These are phyloP conservation scores for Eumaeus atala DNA, from an alignment of 1,140 invertebrate genomes.

Conservation along the genomic window DNA sequence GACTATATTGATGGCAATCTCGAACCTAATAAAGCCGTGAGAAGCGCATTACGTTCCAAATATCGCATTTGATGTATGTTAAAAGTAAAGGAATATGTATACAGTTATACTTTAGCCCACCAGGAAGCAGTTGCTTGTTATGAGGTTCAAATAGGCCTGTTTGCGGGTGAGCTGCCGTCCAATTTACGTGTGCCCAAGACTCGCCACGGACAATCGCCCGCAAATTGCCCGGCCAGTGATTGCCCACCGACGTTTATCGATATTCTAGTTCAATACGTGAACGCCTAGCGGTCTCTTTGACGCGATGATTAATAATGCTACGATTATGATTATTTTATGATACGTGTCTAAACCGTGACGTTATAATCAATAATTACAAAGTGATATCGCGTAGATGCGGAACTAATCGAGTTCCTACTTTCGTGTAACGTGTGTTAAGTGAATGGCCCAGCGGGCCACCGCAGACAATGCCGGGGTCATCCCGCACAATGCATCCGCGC, in stretches of 20 bases:
- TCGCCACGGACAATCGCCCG: conserved; percentile 61
- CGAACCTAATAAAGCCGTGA: conserved; percentile 54
- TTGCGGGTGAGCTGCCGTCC: conserved; percentile 44
- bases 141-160: conserved; percentile 37
- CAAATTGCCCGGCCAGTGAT: conserved; percentile 63
- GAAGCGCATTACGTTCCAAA: conserved; percentile 20
- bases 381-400: conserved; percentile 53
- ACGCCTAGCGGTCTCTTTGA: conserved; percentile 11
- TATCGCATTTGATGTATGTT: conserved; percentile 10
- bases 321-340: conserved; percentile 17
- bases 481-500: conserved; percentile 63
- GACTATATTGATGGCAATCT: conserved; percentile 63
- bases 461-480: conserved; percentile 59
- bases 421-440: conserved; percentile 33
- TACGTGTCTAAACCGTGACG: conserved; percentile 46
- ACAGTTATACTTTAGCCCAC: conserved; percentile 13
- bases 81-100: neutral
- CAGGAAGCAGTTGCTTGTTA: conserved; percentile 27
- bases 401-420: conserved; percentile 53
- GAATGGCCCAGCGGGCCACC: conserved; percentile 45
- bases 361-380: conserved; percentile 69
- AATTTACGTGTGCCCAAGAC: conserved; percentile 57
- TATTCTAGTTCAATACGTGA: conserved; percentile 39
- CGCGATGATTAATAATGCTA: conserved; percentile 47
- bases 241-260: conserved; percentile 65